Percentiles rank a stretch among this genome's conserved stretches.
These are phyloP conservation scores for Sminthurinus signatus DNA, from an alignment of 1,140 invertebrate genomes.

Conservation along the genomic window DNA sequence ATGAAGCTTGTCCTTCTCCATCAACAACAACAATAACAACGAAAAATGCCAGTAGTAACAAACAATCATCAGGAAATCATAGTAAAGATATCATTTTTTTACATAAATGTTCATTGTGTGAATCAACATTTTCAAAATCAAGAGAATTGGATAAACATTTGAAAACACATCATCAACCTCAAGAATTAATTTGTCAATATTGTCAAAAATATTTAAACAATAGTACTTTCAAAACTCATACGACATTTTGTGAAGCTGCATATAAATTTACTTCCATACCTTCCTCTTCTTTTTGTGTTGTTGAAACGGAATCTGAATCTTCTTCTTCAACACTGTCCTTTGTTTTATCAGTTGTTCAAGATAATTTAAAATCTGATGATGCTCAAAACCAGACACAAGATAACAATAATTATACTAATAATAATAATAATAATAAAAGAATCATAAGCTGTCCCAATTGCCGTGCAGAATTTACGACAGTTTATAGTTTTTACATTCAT, in stretches of 20 bases:
- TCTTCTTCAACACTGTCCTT: neutral
- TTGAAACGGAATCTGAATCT: neutral
- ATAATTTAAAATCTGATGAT: too few species aligned
- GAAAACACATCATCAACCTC: constrained; percentile 21
- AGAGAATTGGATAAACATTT: constrained; percentile 43
- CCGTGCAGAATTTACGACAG: constrained; percentile 15
- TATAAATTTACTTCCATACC: neutral
- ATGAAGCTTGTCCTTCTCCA: too few species aligned
- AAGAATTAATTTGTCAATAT: constrained; percentile 5
- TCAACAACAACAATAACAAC: too few species aligned
- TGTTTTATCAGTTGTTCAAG: too few species aligned
- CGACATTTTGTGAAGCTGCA: constrained; percentile 16
- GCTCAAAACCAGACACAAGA: too few species aligned
- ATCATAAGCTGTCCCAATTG: constrained; percentile 27
- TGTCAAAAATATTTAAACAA: constrained; percentile 19
- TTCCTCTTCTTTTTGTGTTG: neutral
- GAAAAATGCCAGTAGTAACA: too few species aligned
- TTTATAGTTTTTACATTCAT: constrained; percentile 44
- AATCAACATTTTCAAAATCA: constrained; percentile 42
- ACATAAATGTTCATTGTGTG: constrained; percentile 43
- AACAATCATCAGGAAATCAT: neutral
- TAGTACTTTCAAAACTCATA: constrained; percentile 14
- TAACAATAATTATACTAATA: too few species aligned
- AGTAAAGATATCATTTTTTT: constrained; percentile 1
- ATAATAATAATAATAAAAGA: too few species aligned